Evolutionary conservation across 2,797 vertebrate genomes (phyloP), one percentile per base, ranked within the genome.

Genomic region (Enteromius thamalakanensis): DNA sequence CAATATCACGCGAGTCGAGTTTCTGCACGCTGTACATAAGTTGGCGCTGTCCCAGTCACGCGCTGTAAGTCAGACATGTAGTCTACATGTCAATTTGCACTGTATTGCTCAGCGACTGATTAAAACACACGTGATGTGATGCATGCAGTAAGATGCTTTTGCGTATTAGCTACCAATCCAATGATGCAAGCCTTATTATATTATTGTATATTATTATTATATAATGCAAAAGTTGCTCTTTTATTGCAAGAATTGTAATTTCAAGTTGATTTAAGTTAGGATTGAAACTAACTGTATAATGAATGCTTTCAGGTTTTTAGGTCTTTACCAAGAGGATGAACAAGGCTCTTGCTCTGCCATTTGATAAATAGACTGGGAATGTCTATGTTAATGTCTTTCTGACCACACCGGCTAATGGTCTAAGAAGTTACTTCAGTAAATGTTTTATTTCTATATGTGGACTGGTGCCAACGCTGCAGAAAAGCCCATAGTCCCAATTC

Each of bases 21-120:
- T 88, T 86, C 42, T 81, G 84, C 82, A 82, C 81, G 86, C 75
- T 83, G 82, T 62, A 62, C 65, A 90, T 69, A 89, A 90, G 86
- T 89, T 90, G 87, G 42, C 83, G 88, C 89, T 88, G 78, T 88
- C 89, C 88, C 79, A 64, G 90, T 91, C 92, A 92, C 82, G 89
- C 83, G 60, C 49, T 83, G 34, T 17, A 76, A 82, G 37, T 80
- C 76, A 83, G 71, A 67, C 70, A 79, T 74, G 80, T 60, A 49
- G 23, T 3, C 23, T 70, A 55, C 10, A 64, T 79, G 55, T 67
- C 80, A 47, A 9, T 19, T 68, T 10, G 64, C 42, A 76, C 68
- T 64, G 68, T 47, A 26, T 67, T 42, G 53, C 32, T 69, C 40
- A 74, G 53, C 12, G 40, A 40, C 19, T 70, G 76, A 49, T 42